Evolutionary conservation across 2,113 vertebrate species (phyloP).

Genomic region (Thermophis baileyi): DNA sequence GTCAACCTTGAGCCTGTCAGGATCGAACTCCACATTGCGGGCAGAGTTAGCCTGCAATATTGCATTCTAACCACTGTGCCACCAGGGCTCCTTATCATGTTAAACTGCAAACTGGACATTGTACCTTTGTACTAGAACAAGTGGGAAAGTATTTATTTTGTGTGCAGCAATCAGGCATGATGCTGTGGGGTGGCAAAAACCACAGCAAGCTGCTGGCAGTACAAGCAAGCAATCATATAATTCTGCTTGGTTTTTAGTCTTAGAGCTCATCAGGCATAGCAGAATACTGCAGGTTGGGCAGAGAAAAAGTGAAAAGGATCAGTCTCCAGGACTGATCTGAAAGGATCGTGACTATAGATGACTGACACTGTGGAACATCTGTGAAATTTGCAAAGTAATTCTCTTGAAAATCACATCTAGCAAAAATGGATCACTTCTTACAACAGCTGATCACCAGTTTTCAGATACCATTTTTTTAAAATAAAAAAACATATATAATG

Average conservation of each 20-base stretch:
- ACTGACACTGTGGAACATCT: background rate
- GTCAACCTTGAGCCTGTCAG: no score
- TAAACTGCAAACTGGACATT: background rate
- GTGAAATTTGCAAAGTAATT: background rate
- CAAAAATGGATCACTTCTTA: background rate
- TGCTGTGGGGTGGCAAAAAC: background rate
- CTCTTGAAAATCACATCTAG: background rate
- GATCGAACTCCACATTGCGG: no score
- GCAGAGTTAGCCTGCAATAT: no score
- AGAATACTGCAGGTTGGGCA: background rate
- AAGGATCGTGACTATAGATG: background rate
- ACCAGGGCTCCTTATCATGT: background rate
- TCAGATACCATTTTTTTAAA: background rate
- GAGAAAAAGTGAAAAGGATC: background rate
- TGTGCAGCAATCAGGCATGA: background rate
- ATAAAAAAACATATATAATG: background rate
- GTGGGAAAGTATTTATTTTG: background rate
- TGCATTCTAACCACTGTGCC: no score
- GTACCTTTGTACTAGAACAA: background rate
- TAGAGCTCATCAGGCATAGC: background rate
- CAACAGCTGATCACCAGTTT: background rate
- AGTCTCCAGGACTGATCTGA: background rate
- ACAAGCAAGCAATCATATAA: background rate
- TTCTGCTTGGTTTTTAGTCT: background rate
- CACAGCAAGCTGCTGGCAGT: background rate